A percentile compares a stretch with the other conserved stretches of the same genome.
These are phyloP conservation scores for Ceryle rudis DNA, from an alignment of 2,797 vertebrate genomes.

Conservation along the genomic window DNA sequence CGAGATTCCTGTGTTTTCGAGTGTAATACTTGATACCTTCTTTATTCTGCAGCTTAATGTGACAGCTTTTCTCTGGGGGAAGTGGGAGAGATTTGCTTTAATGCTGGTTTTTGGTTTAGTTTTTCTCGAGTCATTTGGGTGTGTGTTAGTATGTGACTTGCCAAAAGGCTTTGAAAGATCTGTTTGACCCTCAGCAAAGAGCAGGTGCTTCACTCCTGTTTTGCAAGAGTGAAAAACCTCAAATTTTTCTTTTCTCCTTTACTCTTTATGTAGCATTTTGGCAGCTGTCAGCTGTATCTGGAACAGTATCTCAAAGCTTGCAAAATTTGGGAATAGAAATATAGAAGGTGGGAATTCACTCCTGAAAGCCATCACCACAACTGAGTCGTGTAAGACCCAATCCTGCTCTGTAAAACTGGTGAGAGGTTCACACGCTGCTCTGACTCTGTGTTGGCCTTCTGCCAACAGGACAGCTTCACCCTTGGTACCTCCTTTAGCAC, in stretches of 20 bases:
- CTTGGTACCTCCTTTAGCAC: accelerated
- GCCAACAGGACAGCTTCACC: not conserved
- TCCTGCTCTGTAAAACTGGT: not conserved
- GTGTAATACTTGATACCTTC: not conserved
- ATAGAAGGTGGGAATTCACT: not conserved
- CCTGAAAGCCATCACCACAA: not conserved
- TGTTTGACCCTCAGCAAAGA: not conserved
- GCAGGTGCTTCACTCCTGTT: not conserved
- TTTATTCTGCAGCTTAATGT: not conserved
- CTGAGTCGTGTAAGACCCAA: not conserved
- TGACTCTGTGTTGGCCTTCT: not conserved
- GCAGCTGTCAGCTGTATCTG: not conserved
- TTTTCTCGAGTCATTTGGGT: not conserved
- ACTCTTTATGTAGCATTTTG: not conserved
- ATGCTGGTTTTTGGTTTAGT: not conserved
- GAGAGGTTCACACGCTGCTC: not conserved
- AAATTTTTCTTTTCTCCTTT: not conserved
- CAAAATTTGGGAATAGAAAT: not conserved
- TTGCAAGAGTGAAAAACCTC: not conserved
- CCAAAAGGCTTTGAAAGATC: not conserved
- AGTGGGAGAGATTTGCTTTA: not conserved
- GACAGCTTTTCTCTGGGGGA: not conserved
- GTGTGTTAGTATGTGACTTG: not conserved
- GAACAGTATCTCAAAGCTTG: not conserved
- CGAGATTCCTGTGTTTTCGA: not conserved